phyloP scores from a whole-genome alignment of 2,797 vertebrate species.

The Rhinichthys osculus region DNA sequence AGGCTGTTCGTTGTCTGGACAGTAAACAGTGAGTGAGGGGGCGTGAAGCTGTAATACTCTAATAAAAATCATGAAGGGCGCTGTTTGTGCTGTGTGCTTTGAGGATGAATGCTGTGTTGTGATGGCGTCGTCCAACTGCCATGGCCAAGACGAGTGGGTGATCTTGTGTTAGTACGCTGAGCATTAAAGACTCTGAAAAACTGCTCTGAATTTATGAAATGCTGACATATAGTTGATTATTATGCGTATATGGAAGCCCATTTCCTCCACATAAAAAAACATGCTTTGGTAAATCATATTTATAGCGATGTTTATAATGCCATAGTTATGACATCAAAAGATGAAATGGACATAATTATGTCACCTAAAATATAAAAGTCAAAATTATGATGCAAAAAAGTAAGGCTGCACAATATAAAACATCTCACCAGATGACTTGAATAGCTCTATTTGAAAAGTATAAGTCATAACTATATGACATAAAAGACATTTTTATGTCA shows the following conservation, averaged over 20 bases:
- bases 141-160: constrained; percentile 32
- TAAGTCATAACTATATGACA: not conserved
- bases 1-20: constrained; percentile 34
- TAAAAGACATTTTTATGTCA: not conserved
- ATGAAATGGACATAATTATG: not conserved
- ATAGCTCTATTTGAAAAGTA: too few relatives aligned
- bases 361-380: not conserved
- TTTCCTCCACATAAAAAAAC: not conserved
- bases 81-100: constrained; percentile 40
- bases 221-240: not conserved
- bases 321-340: not conserved
- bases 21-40: constrained; percentile 45
- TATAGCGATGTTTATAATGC: not conserved
- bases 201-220: constrained; percentile 4
- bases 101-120: constrained; percentile 53
- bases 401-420: too few relatives aligned
- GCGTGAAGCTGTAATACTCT: constrained; percentile 27
- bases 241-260: not conserved
- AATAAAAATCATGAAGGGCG: constrained; percentile 25
- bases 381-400: not conserved
- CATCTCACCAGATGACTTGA: too few relatives aligned
- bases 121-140: constrained; percentile 49
- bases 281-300: not conserved
- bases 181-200: not conserved
- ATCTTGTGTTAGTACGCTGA: constrained; percentile 27